Evolutionary conservation across 2,888 invertebrate genomes (phyloP), one percentile per base, ranked within the genome.

Genomic region (Poecilus cupreus): DNA sequence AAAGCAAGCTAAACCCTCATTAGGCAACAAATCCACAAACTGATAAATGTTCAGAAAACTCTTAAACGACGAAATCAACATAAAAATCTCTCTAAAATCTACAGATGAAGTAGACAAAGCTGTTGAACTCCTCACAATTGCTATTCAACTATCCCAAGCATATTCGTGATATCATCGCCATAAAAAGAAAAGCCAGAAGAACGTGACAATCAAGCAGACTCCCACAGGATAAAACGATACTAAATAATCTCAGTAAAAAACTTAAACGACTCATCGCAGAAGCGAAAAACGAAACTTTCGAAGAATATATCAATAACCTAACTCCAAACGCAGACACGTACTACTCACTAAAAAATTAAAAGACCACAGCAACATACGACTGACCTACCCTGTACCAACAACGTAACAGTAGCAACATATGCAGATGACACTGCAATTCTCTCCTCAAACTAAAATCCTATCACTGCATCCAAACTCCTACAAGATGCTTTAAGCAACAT

Each of bases 121-220:
- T n/a, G n/a, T n/a, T n/a, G n/a, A n/a, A n/a, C n/a, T 74, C 37
- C 6, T 81, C 32, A 79, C 43, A 43, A 22, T 43, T 10, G 16
- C 24, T 43, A 68, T 79, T 3, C 79, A 79, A 49, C 64, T 72
- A 43, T n/a, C 43, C 72, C 13, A 72, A 72, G 32, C 43, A 39
- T 39, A 72, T 72, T 2, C 37, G 39, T 83, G 82, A 83, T 77
- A 82, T 51, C 80, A 72, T 72, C 16, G 43, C 43, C 13, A 37
- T 8, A 39, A 72, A 72, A 72, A 72, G 72, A 39, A 72, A 51
- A 64, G 74, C 82, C 22, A 74, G 83, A 68, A 82, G 68, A 76
- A 72, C 18, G 49, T 84, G 83, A 83, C 82, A 83, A 74, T 22
- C 37, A 8, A 82, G 20, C 5, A 68, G 82, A 75, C 60, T 75